Base-by-base conservation (phyloP, 2,888 invertebrate genomes). In the Hofmannophila pseudospretella region DNA sequence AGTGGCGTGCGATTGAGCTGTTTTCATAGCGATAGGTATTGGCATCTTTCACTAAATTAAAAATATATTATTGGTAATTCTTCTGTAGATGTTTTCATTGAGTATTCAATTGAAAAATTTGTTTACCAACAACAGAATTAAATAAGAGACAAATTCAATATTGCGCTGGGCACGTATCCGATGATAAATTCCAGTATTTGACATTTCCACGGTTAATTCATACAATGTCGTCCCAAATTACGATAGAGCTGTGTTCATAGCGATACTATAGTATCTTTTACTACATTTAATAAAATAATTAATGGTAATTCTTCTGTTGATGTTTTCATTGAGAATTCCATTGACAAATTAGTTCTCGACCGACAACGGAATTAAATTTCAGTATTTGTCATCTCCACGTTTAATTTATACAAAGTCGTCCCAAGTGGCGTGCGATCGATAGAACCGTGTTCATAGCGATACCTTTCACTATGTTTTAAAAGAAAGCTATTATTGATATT, bases 181-280 rank as follows among this genome's bases (percentile, higher is more conserved):
- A 60, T 72, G 67, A 78, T 78, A 77, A 69, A 80, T 78, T 75
- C 68, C 59, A 64, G 68, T 65, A 77, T 73, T 76, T 78, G 68
- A 73, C 67, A 57, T 47, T 51, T 60, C 58, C 59, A 44, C 58
- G 54, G 65, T 73, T 77, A 77, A 79, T 79, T 78, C 76, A 75
- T 68, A 77, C 72, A 74, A 68, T 67, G 51, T 41, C 39, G 14
- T 43, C 37, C 46, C 52, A 39, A 44, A 54, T 47, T 37, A 9
- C 14, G n/a, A 11, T 12, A 4, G 19, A 20, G 41, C 16, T 13
- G 19, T 22, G 31, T 33, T 33, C 36, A 40, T n/a, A 1, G n/a
- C 27, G 9, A n/a, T n/a, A n/a, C n/a, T n/a, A n/a, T n/a, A n/a
- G n/a, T n/a, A n/a, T n/a, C n/a, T n/a, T n/a, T n/a, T n/a, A n/a